These are phyloP conservation scores for Cephalopholis sonnerati DNA, from an alignment of 2,113 vertebrate genomes.

Conservation along the genomic window DNA sequence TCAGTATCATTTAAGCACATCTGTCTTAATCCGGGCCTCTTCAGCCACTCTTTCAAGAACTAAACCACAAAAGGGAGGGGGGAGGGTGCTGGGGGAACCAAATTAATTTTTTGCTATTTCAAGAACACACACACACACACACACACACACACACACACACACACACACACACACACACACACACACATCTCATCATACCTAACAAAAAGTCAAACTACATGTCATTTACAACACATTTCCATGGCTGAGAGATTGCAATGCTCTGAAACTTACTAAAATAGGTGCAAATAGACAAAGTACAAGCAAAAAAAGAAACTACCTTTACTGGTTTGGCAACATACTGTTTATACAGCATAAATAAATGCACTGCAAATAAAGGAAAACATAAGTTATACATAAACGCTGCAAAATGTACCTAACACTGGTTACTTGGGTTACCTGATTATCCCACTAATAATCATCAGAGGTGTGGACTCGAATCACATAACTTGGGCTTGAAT, in stretches of 20 bases:
- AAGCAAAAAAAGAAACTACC: neutral
- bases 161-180: too few relatives aligned
- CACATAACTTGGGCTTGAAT: too few relatives aligned
- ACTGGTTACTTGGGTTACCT: too few relatives aligned
- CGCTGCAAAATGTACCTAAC: neutral
- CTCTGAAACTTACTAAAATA: neutral
- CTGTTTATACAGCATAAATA: neutral
- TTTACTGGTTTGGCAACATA: neutral
- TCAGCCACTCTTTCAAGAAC: conserved; percentile 92
- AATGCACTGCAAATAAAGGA: neutral
- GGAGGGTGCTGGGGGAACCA: conserved; percentile 70
- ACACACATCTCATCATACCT: conserved; percentile 3
- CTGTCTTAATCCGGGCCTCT: conserved; percentile 97
- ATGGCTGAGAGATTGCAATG: neutral
- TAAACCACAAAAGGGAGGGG: conserved; percentile 75
- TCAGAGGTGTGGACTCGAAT: too few relatives aligned
- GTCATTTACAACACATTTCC: neutral
- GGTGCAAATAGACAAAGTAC: neutral
- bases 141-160: neutral
- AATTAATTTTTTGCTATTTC: conserved; percentile 86
- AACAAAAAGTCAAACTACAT: conserved; percentile 1
- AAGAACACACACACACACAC: neutral
- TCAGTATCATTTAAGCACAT: conserved; percentile 91
- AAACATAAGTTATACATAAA: neutral
- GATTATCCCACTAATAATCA: neutral